phyloP scores from a whole-genome alignment of 2,113 vertebrate species.

The Tauraco erythrolophus region DNA sequence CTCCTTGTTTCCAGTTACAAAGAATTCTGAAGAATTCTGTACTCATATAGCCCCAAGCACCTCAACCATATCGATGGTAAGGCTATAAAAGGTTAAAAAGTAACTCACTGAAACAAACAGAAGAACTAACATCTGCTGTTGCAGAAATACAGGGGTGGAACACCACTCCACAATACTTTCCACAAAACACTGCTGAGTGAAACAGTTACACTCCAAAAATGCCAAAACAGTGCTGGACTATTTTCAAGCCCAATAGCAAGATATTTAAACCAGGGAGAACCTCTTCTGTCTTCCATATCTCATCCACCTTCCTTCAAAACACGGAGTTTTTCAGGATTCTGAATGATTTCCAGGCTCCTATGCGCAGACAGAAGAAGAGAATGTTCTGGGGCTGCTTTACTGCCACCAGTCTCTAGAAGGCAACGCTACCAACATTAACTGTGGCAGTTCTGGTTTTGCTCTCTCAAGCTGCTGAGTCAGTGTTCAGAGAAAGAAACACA shows the following conservation, averaged over 20 bases:
- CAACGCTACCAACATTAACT: not conserved
- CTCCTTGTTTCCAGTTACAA: not conserved
- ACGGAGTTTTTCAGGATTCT: not conserved
- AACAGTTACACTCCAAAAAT: not conserved
- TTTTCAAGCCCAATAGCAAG: not conserved
- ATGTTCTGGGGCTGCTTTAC: not conserved
- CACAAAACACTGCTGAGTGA: not conserved
- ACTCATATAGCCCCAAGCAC: not conserved
- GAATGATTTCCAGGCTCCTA: not conserved
- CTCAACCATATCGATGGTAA: not conserved
- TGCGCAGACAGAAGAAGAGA: not conserved
- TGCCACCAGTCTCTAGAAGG: not conserved
- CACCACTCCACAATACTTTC: not conserved
- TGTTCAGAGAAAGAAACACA: not conserved
- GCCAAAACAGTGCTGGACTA: fast-evolving
- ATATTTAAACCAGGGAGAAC: not conserved
- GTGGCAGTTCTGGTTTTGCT: not conserved
- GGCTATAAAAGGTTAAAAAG: not conserved
- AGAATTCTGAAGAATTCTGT: not conserved
- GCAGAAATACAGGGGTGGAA: not conserved
- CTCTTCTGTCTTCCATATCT: not conserved
- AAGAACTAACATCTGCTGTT: not conserved
- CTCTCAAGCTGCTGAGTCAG: not conserved
- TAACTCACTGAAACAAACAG: not conserved
- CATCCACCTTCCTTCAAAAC: not conserved